A percentile compares a stretch with the other conserved stretches of the same genome.
Conservation (phyloP, 2,113 vertebrate genomes). For the Paradisaea rubra region DNA sequence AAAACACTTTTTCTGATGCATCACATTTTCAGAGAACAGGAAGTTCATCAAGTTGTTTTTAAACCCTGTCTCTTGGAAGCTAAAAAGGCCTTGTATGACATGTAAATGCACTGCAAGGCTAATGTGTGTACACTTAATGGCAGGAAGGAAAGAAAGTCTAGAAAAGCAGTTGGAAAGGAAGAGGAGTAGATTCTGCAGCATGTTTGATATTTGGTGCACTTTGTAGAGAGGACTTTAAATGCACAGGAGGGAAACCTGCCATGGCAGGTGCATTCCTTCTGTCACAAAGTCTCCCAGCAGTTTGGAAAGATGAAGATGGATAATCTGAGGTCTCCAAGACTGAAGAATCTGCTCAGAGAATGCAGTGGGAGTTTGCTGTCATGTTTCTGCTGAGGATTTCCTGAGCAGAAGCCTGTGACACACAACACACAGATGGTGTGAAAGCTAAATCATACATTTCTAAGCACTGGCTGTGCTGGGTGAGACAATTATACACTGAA, state of each 20-base stretch:
- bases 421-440: background rate
- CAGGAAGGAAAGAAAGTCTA: background rate
- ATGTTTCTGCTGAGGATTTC: background rate
- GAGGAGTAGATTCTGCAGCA: background rate
- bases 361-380: background rate
- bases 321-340: background rate
- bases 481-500: background rate
- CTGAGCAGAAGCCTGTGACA: background rate
- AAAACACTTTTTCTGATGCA: background rate
- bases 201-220: background rate
- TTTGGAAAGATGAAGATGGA: background rate
- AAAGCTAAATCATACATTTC: background rate
- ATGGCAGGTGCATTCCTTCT: background rate
- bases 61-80: background rate
- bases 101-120: background rate
- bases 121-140: background rate
- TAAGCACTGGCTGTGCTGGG: background rate
- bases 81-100: background rate
- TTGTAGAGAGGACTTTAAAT: background rate
- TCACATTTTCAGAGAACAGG: background rate
- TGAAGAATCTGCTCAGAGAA: background rate
- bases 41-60: background rate
- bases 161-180: background rate
- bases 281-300: fast-evolving
- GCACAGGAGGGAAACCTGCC: background rate